phyloP scores from a whole-genome alignment of 1,140 invertebrate species.

The Drosophila auraria region DNA sequence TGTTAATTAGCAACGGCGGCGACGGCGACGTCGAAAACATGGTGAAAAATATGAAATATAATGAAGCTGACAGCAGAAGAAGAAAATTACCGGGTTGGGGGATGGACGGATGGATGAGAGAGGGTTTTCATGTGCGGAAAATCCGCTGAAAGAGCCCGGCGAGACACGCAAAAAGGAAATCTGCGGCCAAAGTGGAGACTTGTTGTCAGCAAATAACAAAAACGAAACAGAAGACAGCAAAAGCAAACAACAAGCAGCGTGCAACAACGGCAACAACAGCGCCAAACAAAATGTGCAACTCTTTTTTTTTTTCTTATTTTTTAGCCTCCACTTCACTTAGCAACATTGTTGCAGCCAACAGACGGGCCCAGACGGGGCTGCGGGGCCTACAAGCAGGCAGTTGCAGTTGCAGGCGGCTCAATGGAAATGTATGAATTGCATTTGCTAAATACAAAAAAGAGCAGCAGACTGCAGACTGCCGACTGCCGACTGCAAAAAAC shows the following conservation, averaged over 20 bases:
- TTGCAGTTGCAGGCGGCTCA: conserved; percentile 24
- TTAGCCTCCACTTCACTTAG: conserved; percentile 53
- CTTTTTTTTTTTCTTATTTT: conserved; percentile 16
- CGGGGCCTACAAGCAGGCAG: conserved; percentile 1
- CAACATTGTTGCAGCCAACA: conserved; percentile 70
- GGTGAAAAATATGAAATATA: conserved; percentile 33
- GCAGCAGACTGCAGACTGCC: conserved; percentile 34
- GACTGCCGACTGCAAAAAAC: conserved; percentile 51
- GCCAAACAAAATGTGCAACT: conserved; percentile 29
- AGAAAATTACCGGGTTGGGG: not conserved
- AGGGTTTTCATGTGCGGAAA: conserved; percentile 5
- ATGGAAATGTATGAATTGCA: conserved; percentile 78
- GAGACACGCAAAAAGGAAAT: conserved; percentile 49
- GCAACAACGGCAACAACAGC: conserved; percentile 21
- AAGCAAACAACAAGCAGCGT: conserved; percentile 22
- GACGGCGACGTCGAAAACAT: conserved; percentile 5
- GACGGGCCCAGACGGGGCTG: conserved; percentile 2
- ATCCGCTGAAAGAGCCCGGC: conserved; percentile 14
- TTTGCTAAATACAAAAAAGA: conserved; percentile 39
- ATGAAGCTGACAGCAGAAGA: conserved; percentile 5
- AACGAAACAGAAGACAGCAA: conserved; percentile 29
- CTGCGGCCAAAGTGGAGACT: conserved; percentile 30
- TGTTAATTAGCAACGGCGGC: conserved; percentile 42
- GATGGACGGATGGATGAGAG: not conserved
- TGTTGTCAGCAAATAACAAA: conserved; percentile 46